Evolutionary conservation across 1,140 invertebrate genomes (phyloP), one percentile per base, ranked within the genome.

Genomic region (Chymomyza costata): DNA sequence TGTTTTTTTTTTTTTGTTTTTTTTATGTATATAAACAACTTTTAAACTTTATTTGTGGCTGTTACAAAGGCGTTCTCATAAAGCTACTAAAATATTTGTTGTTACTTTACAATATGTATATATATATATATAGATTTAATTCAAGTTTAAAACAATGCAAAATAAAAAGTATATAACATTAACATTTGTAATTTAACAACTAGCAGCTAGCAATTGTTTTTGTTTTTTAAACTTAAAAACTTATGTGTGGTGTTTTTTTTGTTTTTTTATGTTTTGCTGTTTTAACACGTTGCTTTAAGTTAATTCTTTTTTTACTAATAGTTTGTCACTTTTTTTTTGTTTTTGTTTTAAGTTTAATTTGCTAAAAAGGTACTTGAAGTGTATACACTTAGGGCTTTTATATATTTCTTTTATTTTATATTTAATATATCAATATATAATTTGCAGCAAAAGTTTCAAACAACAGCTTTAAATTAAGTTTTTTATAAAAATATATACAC

Each of bases 301-400:
- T 31, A 28, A 31, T 48, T 41, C 3, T 49, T 56, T 44, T 51
- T 64, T 53, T 49, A 32, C 7, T 34, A 43, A 55, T 48, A 15
- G 35, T 44, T 46, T 53, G 48, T 34, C n/a, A 11, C n/a, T 11
- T 5, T 25, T 50, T 53, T 52, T 31, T 45, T 57, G 17, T n/a
- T 41, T 56, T 47, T 46, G 38, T 13, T 17, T 57, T 48, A n/a
- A 34, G 13, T 34, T 35, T 35, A 19, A 44, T 65, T 58, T 58
- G 70, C 73, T 80, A 80, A 71, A 76, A 80, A 80, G 73, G 73
- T 80, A 80, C 73, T 73, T 80, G 73, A 80, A 80, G 73, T 80
- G 73, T 71, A 65, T 66, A 66, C 62, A 76, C 65, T 65, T 63
- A 65, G 44, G 62, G 57, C 44, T 18, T 61, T 28, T 45, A 40